Percentiles rank a stretch among this genome's conserved stretches.
phyloP scores from a whole-genome alignment of 1,140 invertebrate species.

The Caerostris darwini region DNA sequence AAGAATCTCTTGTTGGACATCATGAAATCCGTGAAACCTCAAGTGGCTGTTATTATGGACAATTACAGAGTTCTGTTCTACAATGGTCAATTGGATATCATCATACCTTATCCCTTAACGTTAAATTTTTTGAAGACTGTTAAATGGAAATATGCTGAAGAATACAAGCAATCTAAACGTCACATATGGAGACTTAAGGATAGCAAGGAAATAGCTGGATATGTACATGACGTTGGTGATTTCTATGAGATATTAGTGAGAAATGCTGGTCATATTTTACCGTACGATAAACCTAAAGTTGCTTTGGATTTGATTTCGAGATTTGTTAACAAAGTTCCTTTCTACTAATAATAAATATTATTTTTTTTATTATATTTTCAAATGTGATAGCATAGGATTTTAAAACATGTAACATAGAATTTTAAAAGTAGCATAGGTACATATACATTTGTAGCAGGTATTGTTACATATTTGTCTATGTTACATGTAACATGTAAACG shows the following conservation, averaged over 20 bases:
- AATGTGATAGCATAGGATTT: too few relatives aligned
- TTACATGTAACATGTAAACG: too few relatives aligned
- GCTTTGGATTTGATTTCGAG: constrained; percentile 89
- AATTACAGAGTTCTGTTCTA: constrained; percentile 83
- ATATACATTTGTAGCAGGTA: too few relatives aligned
- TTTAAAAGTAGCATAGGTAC: too few relatives aligned
- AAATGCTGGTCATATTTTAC: constrained; percentile 92
- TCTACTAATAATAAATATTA: neutral
- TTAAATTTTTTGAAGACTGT: constrained; percentile 87
- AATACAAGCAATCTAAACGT: constrained; percentile 86
- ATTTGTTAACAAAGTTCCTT: constrained; percentile 84
- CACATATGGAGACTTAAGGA: constrained; percentile 86
- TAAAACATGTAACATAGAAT: too few relatives aligned
- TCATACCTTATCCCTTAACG: constrained; percentile 90
- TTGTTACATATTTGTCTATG: too few relatives aligned
- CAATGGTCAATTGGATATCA: constrained; percentile 92
- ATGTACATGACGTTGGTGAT: constrained; percentile 87
- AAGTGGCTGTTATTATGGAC: constrained; percentile 87
- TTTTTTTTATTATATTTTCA: too few relatives aligned
- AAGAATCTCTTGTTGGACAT: constrained; percentile 88
- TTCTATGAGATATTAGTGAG: constrained; percentile 90
- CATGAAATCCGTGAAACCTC: constrained; percentile 90
- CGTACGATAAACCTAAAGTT: constrained; percentile 90
- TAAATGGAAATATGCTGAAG: constrained; percentile 86
- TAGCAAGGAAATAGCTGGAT: constrained; percentile 87